Conservation (phyloP, 2,888 invertebrate genomes). For the Meghimatium bilineatum region DNA sequence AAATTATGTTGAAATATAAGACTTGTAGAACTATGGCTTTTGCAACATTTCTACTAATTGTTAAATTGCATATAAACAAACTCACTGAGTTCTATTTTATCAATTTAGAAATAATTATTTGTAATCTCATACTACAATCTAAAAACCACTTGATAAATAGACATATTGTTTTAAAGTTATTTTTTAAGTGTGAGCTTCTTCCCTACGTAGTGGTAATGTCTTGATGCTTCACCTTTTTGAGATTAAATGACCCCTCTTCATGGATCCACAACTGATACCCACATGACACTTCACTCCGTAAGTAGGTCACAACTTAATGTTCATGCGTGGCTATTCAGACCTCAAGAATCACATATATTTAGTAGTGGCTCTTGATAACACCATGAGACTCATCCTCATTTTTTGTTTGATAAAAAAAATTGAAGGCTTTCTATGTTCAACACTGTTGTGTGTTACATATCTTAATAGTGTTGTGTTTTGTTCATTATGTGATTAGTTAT, state of each 20-base stretch:
- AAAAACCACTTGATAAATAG: neutral
- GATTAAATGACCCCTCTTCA: neutral
- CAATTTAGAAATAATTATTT: no score
- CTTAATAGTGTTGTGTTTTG: no score
- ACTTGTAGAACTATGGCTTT: no score
- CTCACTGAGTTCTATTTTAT: no score
- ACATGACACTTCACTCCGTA: neutral
- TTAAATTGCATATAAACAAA: no score
- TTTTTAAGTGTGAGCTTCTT: neutral
- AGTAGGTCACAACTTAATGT: neutral
- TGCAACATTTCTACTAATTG: no score
- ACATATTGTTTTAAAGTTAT: neutral
- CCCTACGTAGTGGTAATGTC: neutral
- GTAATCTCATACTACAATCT: neutral
- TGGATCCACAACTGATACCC: neutral
- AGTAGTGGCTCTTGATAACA: neutral
- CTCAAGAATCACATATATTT: neutral
- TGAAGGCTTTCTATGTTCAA: no score
- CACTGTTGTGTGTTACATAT: no score
- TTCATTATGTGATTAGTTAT: no score
- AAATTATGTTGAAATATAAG: no score
- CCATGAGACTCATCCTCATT: no score
- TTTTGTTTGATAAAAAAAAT: no score
- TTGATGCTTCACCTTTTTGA: neutral
- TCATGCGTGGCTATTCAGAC: neutral